These are phyloP conservation scores for Pterobdella sp. DNA, from an alignment of 2,888 invertebrate genomes.

Conservation along the genomic window DNA sequence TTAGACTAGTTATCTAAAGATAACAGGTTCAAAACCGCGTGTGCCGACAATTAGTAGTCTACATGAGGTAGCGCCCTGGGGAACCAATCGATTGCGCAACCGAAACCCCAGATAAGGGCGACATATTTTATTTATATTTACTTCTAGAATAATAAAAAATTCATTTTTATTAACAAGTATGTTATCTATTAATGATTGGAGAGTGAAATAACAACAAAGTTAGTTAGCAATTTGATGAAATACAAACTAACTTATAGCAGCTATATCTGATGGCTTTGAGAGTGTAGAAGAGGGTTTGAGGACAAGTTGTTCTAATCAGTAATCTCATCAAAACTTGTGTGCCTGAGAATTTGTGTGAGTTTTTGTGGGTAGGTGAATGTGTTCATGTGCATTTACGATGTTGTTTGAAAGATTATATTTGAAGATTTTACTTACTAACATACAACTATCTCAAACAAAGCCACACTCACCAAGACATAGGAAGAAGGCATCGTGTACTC, in stretches of 20 bases:
- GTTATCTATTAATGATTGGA: too few relatives aligned
- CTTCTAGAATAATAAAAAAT: too few relatives aligned
- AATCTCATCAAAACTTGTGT: conserved; percentile 16
- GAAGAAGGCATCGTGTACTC: conserved; percentile 21
- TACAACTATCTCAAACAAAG: background rate
- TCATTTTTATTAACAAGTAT: too few relatives aligned
- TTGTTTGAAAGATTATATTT: background rate
- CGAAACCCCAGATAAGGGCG: too few relatives aligned
- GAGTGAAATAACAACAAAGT: too few relatives aligned
- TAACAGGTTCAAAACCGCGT: too few relatives aligned
- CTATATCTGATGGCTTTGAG: conserved; percentile 26
- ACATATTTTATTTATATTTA: too few relatives aligned
- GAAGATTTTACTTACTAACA: background rate
- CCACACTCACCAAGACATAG: conserved; percentile 3
- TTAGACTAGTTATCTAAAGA: too few relatives aligned
- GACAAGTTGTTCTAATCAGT: conserved; percentile 3
- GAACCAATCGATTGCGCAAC: too few relatives aligned
- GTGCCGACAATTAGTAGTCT: too few relatives aligned
- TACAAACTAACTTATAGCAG: conserved; percentile 27
- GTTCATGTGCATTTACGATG: background rate
- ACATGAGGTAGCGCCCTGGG: too few relatives aligned
- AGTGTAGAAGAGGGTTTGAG: conserved; percentile 8
- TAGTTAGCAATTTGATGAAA: too few relatives aligned
- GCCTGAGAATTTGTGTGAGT: conserved; percentile 7
- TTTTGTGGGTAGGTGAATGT: background rate